Percentiles rank a stretch among this genome's conserved stretches.
Evolutionary conservation across 2,797 vertebrate genomes (phyloP).

Genomic region (Bradypus variegatus): DNA sequence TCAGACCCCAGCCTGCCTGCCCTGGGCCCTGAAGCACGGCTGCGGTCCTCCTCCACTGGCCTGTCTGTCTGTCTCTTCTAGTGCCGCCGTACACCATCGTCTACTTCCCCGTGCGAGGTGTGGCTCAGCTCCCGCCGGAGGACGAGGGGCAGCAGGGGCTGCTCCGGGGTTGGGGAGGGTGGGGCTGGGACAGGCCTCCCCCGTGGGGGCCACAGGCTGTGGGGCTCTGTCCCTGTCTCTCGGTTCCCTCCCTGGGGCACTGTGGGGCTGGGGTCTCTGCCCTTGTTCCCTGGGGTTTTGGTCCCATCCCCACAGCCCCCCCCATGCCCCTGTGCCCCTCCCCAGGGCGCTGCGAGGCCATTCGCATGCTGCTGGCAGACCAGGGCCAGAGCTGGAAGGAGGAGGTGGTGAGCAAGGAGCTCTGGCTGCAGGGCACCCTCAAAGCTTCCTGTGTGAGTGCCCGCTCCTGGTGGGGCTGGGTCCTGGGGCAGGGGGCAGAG

Average conservation of each 20-base stretch:
- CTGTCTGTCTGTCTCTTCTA: conserved; percentile 24
- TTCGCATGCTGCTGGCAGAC: conserved; percentile 68
- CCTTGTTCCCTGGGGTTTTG: neutral
- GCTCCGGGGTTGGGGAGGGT: neutral
- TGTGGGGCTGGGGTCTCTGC: neutral
- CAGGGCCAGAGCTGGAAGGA: conserved; percentile 71
- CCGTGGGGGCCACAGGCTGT: rapidly evolving
- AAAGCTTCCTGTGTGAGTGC: neutral
- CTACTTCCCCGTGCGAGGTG: conserved; percentile 69
- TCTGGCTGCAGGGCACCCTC: neutral
- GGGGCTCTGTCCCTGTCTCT: rapidly evolving
- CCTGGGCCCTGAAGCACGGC: neutral
- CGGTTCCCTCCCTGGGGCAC: neutral
- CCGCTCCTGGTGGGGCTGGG: rapidly evolving
- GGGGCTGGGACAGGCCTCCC: neutral
- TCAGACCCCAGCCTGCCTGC: neutral
- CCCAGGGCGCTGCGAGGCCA: conserved; percentile 56
- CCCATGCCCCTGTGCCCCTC: neutral
- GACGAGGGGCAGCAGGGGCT: neutral
- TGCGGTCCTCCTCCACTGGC: neutral
- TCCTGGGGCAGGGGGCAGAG: neutral
- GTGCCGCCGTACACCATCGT: conserved; percentile 70
- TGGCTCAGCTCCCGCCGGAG: neutral
- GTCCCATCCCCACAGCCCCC: neutral
- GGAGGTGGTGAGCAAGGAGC: conserved; percentile 46